Base-by-base conservation (phyloP, 2,888 invertebrate genomes). In the Caenorhabditis angaria region DNA sequence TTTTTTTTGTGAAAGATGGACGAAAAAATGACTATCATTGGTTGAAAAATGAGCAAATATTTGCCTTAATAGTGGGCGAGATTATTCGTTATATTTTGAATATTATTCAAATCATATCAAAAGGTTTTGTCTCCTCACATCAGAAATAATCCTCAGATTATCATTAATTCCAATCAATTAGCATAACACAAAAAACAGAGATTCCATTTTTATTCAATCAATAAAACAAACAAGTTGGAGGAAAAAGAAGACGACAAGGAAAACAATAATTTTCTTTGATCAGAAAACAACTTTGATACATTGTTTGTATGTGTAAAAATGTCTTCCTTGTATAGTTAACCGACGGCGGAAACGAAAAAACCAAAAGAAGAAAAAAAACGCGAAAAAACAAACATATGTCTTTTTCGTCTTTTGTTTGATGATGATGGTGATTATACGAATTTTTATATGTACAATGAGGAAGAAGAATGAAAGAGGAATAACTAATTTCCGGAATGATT, bases 301-400 rank as follows among this genome's bases (percentile, higher is more conserved):
- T 41, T 41, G 41, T 41, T 18, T 18, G 14, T 18, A 41, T 12
- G 6, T 18, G 18, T 32, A 32, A 18, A 41, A 41, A 41, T 41
- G 41, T 18, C 41, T 41, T 41, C 41, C 41, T 41, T 41, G 41
- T 41, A 41, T 41, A 41, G 41, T 41, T 41, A 41, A 41, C 41
- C 10, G 41, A 18, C 41, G 14, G 14, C 10, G 18, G 41, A 41
- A 41, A n/a, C n/a, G n/a, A n/a, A n/a, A n/a, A n/a, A n/a, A n/a
- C n/a, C n/a, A n/a, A n/a, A 41, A 41, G 41, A 14, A 2, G 18
- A 41, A 6, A 41, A 41, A 14, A 41, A 5, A 41, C 10, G 18
- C 6, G 3, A 14, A 41, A 14, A 41, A 10, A 41, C 3, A 41
- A 12, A 12, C 6, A 41, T 14, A 14, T 12, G 18, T 12, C 10